Percentiles rank a stretch among this genome's conserved stretches.
Evolutionary conservation across 1,140 invertebrate species (phyloP).

Genomic region (Batillaria attramentaria): DNA sequence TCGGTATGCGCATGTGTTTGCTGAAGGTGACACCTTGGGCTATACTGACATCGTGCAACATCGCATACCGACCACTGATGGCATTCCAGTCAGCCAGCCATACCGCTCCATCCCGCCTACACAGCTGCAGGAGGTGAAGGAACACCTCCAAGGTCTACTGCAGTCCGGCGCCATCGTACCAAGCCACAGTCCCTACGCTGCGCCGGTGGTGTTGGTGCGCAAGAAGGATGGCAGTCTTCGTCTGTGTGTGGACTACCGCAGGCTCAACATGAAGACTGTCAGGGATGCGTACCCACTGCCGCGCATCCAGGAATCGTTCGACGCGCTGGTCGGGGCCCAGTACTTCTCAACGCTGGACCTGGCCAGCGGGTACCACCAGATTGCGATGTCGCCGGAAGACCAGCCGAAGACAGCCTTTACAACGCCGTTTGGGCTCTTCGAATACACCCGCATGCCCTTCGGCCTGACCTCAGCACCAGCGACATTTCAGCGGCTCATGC

Average conservation of each 20-base stretch:
- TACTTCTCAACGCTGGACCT: constrained; percentile 47
- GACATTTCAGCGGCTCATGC: constrained; percentile 58
- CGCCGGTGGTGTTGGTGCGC: constrained; percentile 34
- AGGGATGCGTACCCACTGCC: constrained; percentile 38
- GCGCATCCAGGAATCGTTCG: constrained; percentile 36
- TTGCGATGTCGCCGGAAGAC: constrained; percentile 57
- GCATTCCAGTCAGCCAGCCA: constrained; percentile 26
- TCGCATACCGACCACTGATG: constrained; percentile 25
- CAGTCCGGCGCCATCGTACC: constrained; percentile 28
- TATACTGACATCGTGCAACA: constrained; percentile 30
- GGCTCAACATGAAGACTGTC: constrained; percentile 39
- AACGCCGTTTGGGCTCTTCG: constrained; percentile 47
- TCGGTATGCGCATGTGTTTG: neutral
- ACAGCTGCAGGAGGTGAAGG: constrained; percentile 24
- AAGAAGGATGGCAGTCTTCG: constrained; percentile 43
- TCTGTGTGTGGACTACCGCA: constrained; percentile 46
- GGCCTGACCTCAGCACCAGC: constrained; percentile 56
- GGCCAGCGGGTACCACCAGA: constrained; percentile 63
- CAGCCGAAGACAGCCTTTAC: constrained; percentile 66
- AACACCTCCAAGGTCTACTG: constrained; percentile 29
- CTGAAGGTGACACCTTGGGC: constrained; percentile 38
- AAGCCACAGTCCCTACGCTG: constrained; percentile 32
- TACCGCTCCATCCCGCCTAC: constrained; percentile 1
- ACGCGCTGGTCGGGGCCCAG: constrained; percentile 54
- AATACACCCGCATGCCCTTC: constrained; percentile 55